Percentiles rank a stretch among this genome's conserved stretches.
These are phyloP conservation scores for Rhynchonema sp. DNA, from an alignment of 2,888 invertebrate species.

Conservation along the genomic window DNA sequence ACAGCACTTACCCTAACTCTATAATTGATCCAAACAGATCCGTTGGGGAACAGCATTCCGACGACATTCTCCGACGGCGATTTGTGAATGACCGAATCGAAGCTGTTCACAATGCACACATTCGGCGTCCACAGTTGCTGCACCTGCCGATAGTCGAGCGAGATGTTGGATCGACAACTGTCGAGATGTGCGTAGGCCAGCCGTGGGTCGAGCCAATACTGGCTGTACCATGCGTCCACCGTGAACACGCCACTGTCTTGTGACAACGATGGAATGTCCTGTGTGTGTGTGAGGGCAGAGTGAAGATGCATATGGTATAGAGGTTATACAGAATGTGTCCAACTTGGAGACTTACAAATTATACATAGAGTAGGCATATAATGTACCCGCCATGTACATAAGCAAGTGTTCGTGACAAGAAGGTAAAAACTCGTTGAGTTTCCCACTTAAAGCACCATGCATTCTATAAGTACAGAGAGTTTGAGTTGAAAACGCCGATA, in stretches of 20 bases:
- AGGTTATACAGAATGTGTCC: too few species aligned
- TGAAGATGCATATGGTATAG: too few species aligned
- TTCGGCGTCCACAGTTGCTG: background rate
- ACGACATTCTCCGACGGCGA: background rate
- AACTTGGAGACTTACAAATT: too few species aligned
- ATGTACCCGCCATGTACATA: too few species aligned
- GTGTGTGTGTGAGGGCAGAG: too few species aligned
- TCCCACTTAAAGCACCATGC: too few species aligned
- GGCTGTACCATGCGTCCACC: background rate
- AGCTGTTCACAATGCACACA: background rate
- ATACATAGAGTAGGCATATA: too few species aligned
- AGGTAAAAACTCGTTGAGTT: too few species aligned
- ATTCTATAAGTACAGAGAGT: too few species aligned
- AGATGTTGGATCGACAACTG: background rate
- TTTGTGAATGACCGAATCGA: background rate
- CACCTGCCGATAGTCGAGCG: background rate
- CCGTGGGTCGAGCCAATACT: background rate
- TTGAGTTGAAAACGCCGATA: too few species aligned
- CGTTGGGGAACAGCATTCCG: background rate
- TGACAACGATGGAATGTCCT: background rate
- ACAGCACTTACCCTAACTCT: background rate
- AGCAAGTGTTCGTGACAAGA: too few species aligned
- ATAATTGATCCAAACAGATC: background rate
- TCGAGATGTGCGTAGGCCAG: background rate
- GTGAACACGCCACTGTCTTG: background rate